Evolutionary conservation across 2,797 vertebrate genomes (phyloP).

Genomic region (Nyctalus aviator): DNA sequence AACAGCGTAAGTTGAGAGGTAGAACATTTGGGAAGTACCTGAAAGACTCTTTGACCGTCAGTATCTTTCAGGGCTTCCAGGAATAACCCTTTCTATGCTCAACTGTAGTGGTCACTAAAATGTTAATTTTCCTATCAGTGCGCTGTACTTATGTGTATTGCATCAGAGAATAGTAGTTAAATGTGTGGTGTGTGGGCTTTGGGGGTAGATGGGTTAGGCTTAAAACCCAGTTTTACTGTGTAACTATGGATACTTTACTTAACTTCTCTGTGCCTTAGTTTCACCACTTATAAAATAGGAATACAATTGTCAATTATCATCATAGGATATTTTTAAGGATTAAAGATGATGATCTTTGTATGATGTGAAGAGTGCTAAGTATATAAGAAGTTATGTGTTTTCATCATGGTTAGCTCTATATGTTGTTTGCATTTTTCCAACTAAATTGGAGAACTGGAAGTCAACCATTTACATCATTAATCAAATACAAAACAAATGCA

Average conservation of each 20-base stretch:
- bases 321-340: not conserved
- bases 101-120: not conserved
- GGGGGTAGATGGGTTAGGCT: not conserved
- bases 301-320: not conserved
- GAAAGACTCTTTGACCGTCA: not conserved
- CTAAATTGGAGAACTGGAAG: not conserved
- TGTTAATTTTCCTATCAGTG: not conserved
- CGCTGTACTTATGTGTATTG: not conserved
- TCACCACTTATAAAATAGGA: not conserved
- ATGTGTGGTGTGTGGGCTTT: not conserved
- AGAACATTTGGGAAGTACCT: slow-evolving; percentile 7
- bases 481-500: slow-evolving; percentile 38
- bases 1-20: not conserved
- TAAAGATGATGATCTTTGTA: not conserved
- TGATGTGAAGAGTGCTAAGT: not conserved
- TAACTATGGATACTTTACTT: not conserved
- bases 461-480: not conserved
- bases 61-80: not conserved
- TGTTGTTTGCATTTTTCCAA: not conserved
- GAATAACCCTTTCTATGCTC: not conserved
- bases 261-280: not conserved
- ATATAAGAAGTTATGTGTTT: not conserved
- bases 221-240: not conserved
- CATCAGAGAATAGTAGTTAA: not conserved
- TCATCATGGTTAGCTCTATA: not conserved